Percentiles rank a stretch among this genome's conserved stretches.
Conservation (phyloP, 2,113 vertebrate species). For the Gavialis gangeticus region DNA sequence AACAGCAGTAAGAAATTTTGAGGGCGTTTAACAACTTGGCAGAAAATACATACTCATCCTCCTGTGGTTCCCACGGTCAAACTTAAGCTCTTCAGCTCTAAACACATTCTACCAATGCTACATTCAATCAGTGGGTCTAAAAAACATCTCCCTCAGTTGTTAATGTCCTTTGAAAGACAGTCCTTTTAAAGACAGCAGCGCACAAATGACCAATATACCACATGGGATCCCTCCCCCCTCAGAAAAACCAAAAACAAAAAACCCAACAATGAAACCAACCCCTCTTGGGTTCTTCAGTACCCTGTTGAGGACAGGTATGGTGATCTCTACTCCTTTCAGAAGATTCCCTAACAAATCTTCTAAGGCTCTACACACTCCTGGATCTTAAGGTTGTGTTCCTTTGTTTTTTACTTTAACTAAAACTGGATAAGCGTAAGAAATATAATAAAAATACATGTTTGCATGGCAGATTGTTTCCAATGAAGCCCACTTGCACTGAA, state of each 20-base stretch:
- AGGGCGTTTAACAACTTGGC: background rate
- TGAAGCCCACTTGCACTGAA: background rate
- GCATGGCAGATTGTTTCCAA: background rate
- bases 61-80: background rate
- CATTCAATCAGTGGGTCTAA: background rate
- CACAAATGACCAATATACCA: background rate
- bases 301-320: background rate
- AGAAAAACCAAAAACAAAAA: background rate
- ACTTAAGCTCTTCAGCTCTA: background rate
- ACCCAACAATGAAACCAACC: too few relatives aligned
- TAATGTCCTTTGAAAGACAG: background rate
- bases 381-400: background rate
- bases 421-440: background rate
- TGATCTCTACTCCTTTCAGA: background rate
- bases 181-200: background rate
- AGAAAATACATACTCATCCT: background rate
- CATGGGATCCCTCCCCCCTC: background rate
- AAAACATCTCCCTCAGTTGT: fast-evolving
- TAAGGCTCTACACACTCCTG: background rate
- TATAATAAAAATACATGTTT: background rate
- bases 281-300: background rate
- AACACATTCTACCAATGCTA: background rate
- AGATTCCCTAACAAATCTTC: background rate
- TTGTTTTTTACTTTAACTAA: slow-evolving; percentile 9
- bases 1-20: background rate